phyloP scores from a whole-genome alignment of 2,797 vertebrate genomes.

The Acestrorhynchus altus region DNA sequence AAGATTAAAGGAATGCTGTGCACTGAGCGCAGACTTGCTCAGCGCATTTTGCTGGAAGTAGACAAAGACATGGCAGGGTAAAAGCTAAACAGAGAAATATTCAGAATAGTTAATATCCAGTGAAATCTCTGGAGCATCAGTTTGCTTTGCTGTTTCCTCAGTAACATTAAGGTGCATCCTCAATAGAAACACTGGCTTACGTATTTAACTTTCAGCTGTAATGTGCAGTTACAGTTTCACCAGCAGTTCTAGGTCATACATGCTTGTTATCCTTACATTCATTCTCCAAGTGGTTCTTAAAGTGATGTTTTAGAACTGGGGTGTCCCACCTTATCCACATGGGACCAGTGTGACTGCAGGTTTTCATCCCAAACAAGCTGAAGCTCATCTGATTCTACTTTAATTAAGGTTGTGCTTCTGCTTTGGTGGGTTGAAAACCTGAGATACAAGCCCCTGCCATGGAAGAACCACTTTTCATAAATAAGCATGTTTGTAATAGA shows the following conservation, averaged over 20 bases:
- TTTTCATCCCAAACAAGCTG: no score
- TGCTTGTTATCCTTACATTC: no score
- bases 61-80: not conserved
- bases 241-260: not conserved
- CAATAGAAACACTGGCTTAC: slow-evolving; percentile 5
- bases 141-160: slow-evolving; percentile 3
- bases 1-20: slow-evolving; percentile 76
- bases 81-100: not conserved
- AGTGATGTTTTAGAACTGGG: no score
- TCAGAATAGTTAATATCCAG: slow-evolving; percentile 6
- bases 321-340: no score
- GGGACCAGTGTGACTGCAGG: no score
- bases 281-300: no score
- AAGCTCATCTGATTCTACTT: no score
- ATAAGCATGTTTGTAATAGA: no score
- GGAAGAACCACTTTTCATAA: no score
- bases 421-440: no score
- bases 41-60: slow-evolving; percentile 20
- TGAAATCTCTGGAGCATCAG: not conserved
- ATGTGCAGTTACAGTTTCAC: not conserved
- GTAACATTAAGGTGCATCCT: not conserved
- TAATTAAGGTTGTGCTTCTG: no score
- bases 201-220: not conserved
- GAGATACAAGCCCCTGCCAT: no score
- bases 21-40: slow-evolving; percentile 54